Evolutionary conservation across 1,140 invertebrate genomes (phyloP).

Genomic region (Psix sp.): DNA sequence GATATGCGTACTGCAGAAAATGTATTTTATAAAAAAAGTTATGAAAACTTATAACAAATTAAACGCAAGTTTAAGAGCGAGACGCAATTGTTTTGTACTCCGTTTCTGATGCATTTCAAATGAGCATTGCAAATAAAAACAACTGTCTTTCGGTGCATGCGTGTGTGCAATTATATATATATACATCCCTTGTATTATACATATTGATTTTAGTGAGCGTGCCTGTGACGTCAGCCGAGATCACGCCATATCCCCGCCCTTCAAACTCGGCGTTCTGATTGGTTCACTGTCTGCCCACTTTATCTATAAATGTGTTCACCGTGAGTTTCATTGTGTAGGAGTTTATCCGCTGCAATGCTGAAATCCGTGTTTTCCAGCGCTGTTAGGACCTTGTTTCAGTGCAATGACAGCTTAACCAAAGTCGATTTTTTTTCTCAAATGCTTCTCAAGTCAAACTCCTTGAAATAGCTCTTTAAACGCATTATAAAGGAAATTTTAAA

Average conservation of each 20-base stretch:
- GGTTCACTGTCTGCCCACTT: conserved; percentile 61
- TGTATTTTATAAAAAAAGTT: no score
- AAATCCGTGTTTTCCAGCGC: no score
- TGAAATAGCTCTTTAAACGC: no score
- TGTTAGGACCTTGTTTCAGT: no score
- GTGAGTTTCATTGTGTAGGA: conserved; percentile 33
- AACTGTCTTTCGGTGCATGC: conserved; percentile 1
- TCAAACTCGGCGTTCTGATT: conserved; percentile 57
- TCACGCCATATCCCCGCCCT: conserved; percentile 75
- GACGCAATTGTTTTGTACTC: conserved; percentile 29
- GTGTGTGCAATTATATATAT: conserved; percentile 11
- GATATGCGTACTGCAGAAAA: no score
- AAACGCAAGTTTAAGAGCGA: no score
- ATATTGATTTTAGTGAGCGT: conserved; percentile 56
- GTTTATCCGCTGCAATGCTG: no score
- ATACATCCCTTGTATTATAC: conserved; percentile 31
- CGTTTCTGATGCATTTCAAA: conserved; percentile 16
- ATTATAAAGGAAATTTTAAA: no score
- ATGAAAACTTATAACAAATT: no score
- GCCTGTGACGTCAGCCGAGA: conserved; percentile 70
- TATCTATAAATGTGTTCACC: conserved; percentile 36
- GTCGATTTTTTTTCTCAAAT: no score
- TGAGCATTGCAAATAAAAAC: conserved; percentile 32
- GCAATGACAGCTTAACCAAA: not conserved
- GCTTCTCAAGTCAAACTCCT: no score